phyloP scores from a whole-genome alignment of 2,888 invertebrate genomes.

The Exephanes ischioxanthus region DNA sequence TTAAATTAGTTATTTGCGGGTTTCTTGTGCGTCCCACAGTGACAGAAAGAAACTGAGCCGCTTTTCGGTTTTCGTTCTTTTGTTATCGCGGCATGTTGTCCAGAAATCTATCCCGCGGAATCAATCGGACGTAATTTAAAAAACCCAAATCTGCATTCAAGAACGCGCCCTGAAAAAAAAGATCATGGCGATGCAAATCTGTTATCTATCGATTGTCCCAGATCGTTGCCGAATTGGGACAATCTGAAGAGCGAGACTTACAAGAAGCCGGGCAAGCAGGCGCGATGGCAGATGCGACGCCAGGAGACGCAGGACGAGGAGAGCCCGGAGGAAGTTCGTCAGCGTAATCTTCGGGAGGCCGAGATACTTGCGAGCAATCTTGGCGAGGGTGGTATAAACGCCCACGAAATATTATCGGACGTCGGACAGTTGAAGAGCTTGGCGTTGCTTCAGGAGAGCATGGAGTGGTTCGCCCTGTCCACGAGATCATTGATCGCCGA shows the following conservation, averaged over 20 bases:
- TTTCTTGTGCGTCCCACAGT: too few relatives aligned
- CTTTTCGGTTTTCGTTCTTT: too few relatives aligned
- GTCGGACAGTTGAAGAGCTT: conserved; percentile 93
- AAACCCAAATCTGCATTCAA: too few relatives aligned
- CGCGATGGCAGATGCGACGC: conserved; percentile 83
- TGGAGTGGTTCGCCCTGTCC: conserved; percentile 87
- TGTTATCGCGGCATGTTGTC: too few relatives aligned
- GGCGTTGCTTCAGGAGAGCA: conserved; percentile 96
- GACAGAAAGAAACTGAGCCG: too few relatives aligned
- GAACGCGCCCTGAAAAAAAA: neutral
- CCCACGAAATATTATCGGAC: conserved; percentile 95
- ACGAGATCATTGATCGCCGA: conserved; percentile 76
- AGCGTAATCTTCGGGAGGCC: conserved; percentile 94
- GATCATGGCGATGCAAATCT: neutral
- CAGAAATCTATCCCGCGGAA: neutral
- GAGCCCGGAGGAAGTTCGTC: conserved; percentile 92
- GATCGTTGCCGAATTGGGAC: conserved; percentile 92
- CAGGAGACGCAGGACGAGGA: conserved; percentile 89
- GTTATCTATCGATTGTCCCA: conserved; percentile 74
- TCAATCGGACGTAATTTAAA: too few relatives aligned
- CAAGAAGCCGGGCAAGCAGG: conserved; percentile 80
- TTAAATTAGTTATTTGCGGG: too few relatives aligned
- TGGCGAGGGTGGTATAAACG: conserved; percentile 94
- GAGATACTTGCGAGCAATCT: conserved; percentile 97
- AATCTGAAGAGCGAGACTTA: conserved; percentile 87